phyloP scores from a whole-genome alignment of 2,797 vertebrate genomes.

The Alectoris magna region DNA sequence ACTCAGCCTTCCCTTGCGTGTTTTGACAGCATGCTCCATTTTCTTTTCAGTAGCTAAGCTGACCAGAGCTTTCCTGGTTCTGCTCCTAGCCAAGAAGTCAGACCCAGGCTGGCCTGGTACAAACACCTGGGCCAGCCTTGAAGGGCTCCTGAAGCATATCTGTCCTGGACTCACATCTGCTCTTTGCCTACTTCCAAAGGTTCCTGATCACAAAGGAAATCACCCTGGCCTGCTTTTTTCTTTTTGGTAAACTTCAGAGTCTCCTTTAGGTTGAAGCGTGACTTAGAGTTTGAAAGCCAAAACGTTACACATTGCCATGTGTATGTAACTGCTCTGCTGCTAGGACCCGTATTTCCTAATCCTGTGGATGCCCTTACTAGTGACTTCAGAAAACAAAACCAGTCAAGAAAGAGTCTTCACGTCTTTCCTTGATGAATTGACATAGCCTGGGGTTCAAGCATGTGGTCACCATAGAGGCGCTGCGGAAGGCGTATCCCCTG shows the following conservation, averaged over 20 bases:
- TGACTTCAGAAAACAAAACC: neutral
- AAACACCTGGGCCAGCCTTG: neutral
- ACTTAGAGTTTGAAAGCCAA: neutral
- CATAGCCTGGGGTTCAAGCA: slow-evolving; percentile 91
- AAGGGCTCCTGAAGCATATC: neutral
- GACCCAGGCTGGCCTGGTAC: rapidly evolving
- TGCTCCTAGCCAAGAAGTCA: neutral
- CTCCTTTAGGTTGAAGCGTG: neutral
- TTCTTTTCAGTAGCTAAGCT: neutral
- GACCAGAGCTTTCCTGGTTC: neutral
- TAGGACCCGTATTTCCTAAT: neutral
- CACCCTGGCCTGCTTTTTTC: neutral
- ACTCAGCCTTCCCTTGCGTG: neutral
- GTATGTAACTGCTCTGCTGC: neutral
- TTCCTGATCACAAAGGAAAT: neutral
- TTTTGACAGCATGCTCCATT: neutral
- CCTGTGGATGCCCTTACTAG: neutral
- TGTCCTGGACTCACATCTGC: neutral
- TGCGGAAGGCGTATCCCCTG: slow-evolving; percentile 90
- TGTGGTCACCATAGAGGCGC: slow-evolving; percentile 89
- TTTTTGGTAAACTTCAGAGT: neutral
- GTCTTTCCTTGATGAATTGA: slow-evolving; percentile 69
- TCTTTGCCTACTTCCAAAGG: neutral
- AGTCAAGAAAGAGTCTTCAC: neutral
- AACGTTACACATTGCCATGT: neutral